phyloP scores from a whole-genome alignment of 2,113 vertebrate genomes.

The Urocitellus parryii region DNA sequence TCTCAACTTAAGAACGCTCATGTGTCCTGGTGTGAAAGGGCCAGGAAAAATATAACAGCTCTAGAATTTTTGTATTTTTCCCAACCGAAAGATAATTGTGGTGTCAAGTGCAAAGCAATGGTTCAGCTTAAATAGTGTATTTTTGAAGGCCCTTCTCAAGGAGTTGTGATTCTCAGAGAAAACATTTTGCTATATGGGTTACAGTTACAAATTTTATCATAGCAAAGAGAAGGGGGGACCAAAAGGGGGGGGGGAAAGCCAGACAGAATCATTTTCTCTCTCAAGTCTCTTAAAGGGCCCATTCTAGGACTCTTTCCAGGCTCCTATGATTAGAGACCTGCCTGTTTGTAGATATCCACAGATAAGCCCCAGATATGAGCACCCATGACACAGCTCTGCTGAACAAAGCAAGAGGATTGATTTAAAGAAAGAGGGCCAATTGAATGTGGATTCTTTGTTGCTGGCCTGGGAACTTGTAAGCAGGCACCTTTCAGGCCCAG shows the following conservation, averaged over 20 bases:
- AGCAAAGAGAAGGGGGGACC: background rate
- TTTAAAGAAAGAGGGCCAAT: slow-evolving; percentile 58
- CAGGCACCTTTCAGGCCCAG: slow-evolving; percentile 48
- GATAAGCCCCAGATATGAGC: slow-evolving; percentile 55
- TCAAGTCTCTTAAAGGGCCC: slow-evolving; percentile 66
- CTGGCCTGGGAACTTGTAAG: slow-evolving; percentile 42
- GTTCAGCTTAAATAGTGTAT: slow-evolving; percentile 61
- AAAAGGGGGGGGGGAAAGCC: slow-evolving; percentile 37
- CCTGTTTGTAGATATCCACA: slow-evolving; percentile 57
- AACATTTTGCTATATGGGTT: slow-evolving; percentile 70
- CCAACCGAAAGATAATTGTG: slow-evolving; percentile 74
- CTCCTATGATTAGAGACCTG: slow-evolving; percentile 68
- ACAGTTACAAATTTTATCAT: slow-evolving; percentile 74
- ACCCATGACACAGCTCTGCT: background rate
- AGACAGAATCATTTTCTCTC: slow-evolving; percentile 72
- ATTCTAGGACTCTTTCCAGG: slow-evolving; percentile 63
- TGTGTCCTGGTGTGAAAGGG: slow-evolving; percentile 69
- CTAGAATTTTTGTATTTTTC: slow-evolving; percentile 75
- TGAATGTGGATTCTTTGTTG: slow-evolving; percentile 48
- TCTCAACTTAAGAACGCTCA: slow-evolving; percentile 73
- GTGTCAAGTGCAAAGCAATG: slow-evolving; percentile 66
- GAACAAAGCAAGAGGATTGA: slow-evolving; percentile 40
- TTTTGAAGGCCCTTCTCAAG: slow-evolving; percentile 71
- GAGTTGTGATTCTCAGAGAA: slow-evolving; percentile 73
- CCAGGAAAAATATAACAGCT: slow-evolving; percentile 69